phyloP scores from a whole-genome alignment of 2,797 vertebrate genomes.

The Tragelaphus eurycerus region DNA sequence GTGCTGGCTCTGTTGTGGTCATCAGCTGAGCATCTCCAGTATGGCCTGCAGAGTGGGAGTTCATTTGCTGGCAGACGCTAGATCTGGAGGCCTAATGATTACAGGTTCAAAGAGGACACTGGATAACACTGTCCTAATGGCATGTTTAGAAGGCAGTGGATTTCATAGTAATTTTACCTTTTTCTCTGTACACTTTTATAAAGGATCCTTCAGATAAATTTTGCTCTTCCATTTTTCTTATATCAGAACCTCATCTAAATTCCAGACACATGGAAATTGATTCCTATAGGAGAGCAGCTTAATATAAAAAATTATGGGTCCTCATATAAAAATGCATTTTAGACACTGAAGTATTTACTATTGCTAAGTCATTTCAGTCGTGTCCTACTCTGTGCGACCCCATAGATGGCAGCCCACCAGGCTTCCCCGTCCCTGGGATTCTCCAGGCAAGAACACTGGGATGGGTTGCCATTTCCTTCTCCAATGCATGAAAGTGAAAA shows the following conservation, averaged over 20 bases:
- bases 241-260: background rate
- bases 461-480: no score
- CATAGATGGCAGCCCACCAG: no score
- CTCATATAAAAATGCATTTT: background rate
- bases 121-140: background rate
- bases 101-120: background rate
- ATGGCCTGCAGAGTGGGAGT: background rate
- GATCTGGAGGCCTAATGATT: background rate
- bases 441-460: no score
- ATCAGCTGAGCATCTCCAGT: background rate
- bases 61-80: background rate
- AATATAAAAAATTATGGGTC: background rate
- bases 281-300: background rate
- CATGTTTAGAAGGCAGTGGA: background rate
- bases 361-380: no score
- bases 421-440: no score
- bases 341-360: background rate
- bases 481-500: no score
- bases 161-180: background rate
- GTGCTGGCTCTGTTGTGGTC: rapidly evolving
- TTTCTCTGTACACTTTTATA: background rate
- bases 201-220: background rate
- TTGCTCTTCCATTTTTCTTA: background rate
- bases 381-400: no score
- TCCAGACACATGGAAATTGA: background rate